phyloP scores from a whole-genome alignment of 2,888 invertebrate species.

The Linnaemya vulpina region DNA sequence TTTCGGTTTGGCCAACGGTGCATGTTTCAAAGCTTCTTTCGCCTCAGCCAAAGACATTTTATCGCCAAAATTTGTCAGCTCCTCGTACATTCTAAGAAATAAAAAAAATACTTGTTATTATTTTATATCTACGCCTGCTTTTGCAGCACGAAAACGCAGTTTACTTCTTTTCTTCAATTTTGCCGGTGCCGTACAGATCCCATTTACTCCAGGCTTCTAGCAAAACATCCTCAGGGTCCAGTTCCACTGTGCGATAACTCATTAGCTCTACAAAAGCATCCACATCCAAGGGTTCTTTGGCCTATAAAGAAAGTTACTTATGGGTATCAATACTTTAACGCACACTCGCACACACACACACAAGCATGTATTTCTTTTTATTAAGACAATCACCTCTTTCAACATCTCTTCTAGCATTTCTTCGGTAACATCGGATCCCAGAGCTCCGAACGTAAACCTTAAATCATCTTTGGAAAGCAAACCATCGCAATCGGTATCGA shows the following conservation, averaged over 20 bases:
- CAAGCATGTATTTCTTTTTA: background rate
- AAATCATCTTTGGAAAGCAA: conserved; percentile 87
- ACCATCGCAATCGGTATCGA: conserved; percentile 87
- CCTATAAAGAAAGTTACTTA: conserved; percentile 75
- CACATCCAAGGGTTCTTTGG: conserved; percentile 85
- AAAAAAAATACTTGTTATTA: background rate
- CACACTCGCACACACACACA: too few relatives aligned
- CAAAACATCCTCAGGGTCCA: conserved; percentile 87
- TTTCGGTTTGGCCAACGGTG: conserved; percentile 85
- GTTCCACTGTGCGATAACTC: conserved; percentile 85
- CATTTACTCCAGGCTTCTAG: conserved; percentile 86
- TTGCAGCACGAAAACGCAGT: conserved; percentile 41
- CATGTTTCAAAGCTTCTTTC: conserved; percentile 86
- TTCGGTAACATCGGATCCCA: conserved; percentile 85
- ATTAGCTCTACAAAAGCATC: conserved; percentile 86
- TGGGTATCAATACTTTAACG: background rate
- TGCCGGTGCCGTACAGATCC: conserved; percentile 86
- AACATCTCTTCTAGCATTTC: conserved; percentile 86
- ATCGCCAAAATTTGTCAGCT: conserved; percentile 87
- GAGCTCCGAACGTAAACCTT: conserved; percentile 85
- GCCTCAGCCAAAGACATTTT: conserved; percentile 86
- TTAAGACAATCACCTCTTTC: conserved; percentile 83
- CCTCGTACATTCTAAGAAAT: conserved; percentile 85
- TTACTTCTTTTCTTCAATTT: conserved; percentile 86
- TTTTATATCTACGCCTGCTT: background rate